These are phyloP conservation scores for Ptychochromis oligacanthus DNA, from an alignment of 2,113 vertebrate species.

Conservation along the genomic window DNA sequence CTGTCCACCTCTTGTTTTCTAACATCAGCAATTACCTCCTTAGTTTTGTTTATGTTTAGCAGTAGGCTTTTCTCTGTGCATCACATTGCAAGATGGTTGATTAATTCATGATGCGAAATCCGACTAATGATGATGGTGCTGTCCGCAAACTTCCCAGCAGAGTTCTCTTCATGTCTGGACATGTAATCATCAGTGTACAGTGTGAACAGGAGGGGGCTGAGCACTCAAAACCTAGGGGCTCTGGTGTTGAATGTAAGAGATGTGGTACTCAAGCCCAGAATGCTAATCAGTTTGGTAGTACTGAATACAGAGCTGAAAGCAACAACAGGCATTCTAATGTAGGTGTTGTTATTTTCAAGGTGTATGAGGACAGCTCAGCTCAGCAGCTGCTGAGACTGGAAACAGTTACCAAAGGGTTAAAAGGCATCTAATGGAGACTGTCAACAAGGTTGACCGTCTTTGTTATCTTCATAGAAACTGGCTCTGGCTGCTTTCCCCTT, in stretches of 20 bases:
- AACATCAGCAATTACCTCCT: background rate
- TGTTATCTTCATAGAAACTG: background rate
- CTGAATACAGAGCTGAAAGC: background rate
- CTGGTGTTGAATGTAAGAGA: background rate
- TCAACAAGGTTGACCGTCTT: background rate
- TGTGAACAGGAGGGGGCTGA: background rate
- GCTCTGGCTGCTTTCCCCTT: background rate
- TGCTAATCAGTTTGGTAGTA: background rate
- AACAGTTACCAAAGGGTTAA: background rate
- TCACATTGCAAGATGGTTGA: fast-evolving
- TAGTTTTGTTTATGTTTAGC: slow-evolving; percentile 5
- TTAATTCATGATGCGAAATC: too few relatives aligned
- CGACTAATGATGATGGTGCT: background rate
- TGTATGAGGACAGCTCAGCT: background rate
- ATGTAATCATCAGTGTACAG: background rate
- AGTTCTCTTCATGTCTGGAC: background rate
- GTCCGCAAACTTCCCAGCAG: background rate
- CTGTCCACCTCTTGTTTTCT: background rate
- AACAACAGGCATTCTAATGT: background rate
- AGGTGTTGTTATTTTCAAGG: background rate
- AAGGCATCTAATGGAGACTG: background rate
- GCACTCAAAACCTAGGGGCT: fast-evolving
- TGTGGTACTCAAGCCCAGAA: background rate
- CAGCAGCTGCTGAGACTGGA: background rate
- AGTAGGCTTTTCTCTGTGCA: background rate